phyloP scores from a whole-genome alignment of 2,113 vertebrate genomes.

The Bufo gargarizans region DNA sequence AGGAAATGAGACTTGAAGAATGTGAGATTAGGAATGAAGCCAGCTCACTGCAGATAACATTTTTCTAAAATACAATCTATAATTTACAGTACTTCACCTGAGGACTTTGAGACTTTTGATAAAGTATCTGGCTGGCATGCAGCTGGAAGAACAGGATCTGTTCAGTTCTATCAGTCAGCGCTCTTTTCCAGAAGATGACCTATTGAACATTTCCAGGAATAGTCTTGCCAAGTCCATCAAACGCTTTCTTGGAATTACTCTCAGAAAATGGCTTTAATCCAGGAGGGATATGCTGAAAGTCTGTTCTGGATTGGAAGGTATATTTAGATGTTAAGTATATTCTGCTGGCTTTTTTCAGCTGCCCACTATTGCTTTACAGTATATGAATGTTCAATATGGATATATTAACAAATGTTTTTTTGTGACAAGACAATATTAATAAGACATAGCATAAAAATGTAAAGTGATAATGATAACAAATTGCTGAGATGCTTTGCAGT shows the following conservation, averaged over 20 bases:
- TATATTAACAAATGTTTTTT: neutral
- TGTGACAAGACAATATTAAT: neutral
- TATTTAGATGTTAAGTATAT: conserved; percentile 39
- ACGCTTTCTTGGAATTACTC: conserved; percentile 86
- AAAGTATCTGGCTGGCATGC: neutral
- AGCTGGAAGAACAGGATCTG: conserved; percentile 64
- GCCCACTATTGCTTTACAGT: conserved; percentile 15
- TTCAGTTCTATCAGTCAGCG: conserved; percentile 71
- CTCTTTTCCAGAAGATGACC: conserved; percentile 78
- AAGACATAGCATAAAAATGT: neutral
- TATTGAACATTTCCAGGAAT: conserved; percentile 88
- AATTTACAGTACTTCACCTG: neutral
- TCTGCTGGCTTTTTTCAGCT: conserved; percentile 18
- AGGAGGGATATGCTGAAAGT: conserved; percentile 73
- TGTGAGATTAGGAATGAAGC: neutral
- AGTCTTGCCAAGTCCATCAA: conserved; percentile 79
- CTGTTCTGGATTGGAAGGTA: conserved; percentile 72
- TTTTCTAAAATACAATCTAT: conserved; percentile 44
- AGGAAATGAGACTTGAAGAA: conserved; percentile 49
- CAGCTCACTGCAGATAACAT: conserved; percentile 12
- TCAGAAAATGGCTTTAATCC: conserved; percentile 77
- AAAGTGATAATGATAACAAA: too few relatives aligned
- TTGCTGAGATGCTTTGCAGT: too few relatives aligned
- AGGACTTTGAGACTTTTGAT: conserved; percentile 41
- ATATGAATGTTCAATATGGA: conserved; percentile 40